phyloP scores from a whole-genome alignment of 2,888 invertebrate species.

The Heliothis peltigera region DNA sequence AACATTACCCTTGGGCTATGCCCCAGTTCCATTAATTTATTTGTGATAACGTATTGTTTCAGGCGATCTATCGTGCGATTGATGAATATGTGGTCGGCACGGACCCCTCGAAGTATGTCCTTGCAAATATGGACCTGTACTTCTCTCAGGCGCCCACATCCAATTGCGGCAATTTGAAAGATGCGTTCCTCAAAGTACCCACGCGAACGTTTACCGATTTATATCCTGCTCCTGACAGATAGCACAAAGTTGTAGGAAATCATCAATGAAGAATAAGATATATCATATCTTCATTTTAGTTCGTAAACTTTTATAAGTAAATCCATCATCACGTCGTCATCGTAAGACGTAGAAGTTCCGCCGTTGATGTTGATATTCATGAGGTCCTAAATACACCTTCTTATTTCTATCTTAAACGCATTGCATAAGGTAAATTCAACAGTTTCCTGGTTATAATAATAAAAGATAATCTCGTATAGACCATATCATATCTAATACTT shows the following conservation, averaged over 20 bases:
- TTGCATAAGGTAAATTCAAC: no score
- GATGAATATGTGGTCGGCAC: conserved; percentile 91
- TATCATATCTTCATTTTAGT: conserved; percentile 13
- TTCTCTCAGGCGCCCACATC: conserved; percentile 75
- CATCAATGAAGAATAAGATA: conserved; percentile 8
- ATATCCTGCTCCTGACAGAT: conserved; percentile 69
- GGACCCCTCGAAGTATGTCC: conserved; percentile 91
- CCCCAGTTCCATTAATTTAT: no score
- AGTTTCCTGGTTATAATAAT: no score
- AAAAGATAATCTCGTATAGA: no score
- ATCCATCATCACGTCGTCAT: no score
- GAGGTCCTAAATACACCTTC: no score
- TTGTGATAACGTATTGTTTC: conserved; percentile 54
- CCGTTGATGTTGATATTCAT: no score
- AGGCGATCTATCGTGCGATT: conserved; percentile 83
- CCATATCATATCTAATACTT: no score
- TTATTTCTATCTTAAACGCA: no score
- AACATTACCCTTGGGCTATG: no score
- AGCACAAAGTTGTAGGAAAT: conserved; percentile 43
- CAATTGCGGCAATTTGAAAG: conserved; percentile 81
- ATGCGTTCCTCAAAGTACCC: conserved; percentile 79
- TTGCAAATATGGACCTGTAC: conserved; percentile 86
- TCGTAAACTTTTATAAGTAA: neutral
- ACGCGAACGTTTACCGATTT: conserved; percentile 67
- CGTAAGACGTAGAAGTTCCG: no score